Conservation (phyloP, 2,888 invertebrate genomes). For the Hesperia comma region DNA sequence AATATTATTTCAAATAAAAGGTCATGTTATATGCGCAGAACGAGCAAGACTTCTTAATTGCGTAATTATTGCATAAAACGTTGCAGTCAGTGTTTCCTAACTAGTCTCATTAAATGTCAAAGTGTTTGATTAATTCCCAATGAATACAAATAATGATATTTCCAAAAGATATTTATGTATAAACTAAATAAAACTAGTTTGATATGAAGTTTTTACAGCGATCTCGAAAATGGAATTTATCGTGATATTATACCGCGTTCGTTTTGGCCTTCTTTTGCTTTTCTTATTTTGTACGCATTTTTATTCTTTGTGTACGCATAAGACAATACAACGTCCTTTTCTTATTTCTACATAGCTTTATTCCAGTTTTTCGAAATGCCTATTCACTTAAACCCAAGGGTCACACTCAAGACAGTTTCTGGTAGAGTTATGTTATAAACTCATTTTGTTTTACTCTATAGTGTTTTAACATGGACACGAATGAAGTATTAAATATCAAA, state of each 20-base stretch:
- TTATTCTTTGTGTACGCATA: slow-evolving; percentile 35
- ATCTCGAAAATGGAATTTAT: slow-evolving; percentile 33
- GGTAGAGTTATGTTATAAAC: background rate
- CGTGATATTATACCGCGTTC: slow-evolving; percentile 33
- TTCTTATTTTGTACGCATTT: slow-evolving; percentile 32
- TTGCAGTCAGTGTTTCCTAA: background rate
- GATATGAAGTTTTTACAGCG: slow-evolving; percentile 37
- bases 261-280: slow-evolving; percentile 26
- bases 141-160: slow-evolving; percentile 16
- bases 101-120: slow-evolving; percentile 2
- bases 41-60: background rate
- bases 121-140: slow-evolving; percentile 21
- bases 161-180: slow-evolving; percentile 23
- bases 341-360: slow-evolving; percentile 19
- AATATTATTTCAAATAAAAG: background rate
- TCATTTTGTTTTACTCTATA: background rate
- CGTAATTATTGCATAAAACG: background rate
- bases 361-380: slow-evolving; percentile 17
- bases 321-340: slow-evolving; percentile 32
- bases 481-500: slow-evolving; percentile 9
- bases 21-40: background rate
- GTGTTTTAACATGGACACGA: background rate
- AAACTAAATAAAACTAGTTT: slow-evolving; percentile 31
- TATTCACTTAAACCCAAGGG: slow-evolving; percentile 17
- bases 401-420: background rate